Evolutionary conservation across 2,797 vertebrate genomes (phyloP).

Genomic region (Bradypus variegatus): DNA sequence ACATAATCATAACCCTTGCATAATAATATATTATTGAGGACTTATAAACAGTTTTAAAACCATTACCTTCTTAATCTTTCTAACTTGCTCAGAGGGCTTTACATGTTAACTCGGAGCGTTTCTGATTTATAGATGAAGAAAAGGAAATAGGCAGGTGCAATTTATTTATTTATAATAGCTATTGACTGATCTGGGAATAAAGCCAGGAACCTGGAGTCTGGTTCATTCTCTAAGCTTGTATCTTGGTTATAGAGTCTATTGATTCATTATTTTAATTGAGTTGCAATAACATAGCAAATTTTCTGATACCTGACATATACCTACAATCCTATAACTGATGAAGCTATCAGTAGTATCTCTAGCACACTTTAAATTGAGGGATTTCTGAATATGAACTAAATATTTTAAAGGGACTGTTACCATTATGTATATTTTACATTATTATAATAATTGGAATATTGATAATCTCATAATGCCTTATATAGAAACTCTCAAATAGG

Average conservation of each 20-base stretch:
- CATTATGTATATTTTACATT: background rate
- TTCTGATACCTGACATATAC: constrained; percentile 29
- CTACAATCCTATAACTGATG: constrained; percentile 15
- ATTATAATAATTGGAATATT: background rate
- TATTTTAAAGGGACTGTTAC: background rate
- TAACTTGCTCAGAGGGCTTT: constrained; percentile 38
- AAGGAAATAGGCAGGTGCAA: constrained; percentile 58
- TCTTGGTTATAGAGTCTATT: constrained; percentile 43
- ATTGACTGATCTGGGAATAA: constrained; percentile 57
- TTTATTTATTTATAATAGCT: constrained; percentile 59
- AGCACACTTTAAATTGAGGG: background rate
- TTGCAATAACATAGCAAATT: constrained; percentile 44
- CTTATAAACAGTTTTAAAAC: constrained; percentile 39
- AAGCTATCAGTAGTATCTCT: background rate
- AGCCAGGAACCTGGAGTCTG: constrained; percentile 48
- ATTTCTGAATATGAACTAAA: constrained; percentile 20
- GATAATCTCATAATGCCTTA: background rate
- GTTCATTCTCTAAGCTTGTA: background rate
- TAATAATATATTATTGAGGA: constrained; percentile 34
- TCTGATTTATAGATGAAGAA: constrained; percentile 55
- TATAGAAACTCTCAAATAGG: background rate
- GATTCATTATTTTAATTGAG: constrained; percentile 57
- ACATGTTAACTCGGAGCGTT: constrained; percentile 21
- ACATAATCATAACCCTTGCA: constrained; percentile 25
- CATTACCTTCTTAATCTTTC: constrained; percentile 49